A percentile compares a stretch with the other conserved stretches of the same genome.
phyloP scores from a whole-genome alignment of 1,140 invertebrate genomes.

The Drosophila ohnishii region DNA sequence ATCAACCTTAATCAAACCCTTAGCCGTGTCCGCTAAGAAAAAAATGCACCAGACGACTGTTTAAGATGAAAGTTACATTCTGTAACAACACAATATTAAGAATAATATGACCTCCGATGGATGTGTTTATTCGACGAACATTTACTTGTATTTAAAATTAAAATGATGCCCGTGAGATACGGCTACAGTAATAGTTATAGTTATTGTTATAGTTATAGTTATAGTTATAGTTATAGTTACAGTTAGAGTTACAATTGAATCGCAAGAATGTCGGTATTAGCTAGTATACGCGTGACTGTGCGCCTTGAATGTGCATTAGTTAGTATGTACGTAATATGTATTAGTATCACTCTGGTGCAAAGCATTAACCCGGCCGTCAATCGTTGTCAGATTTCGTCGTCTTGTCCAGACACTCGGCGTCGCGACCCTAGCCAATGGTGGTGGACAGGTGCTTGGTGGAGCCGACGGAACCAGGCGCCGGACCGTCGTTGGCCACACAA shows the following conservation, averaged over 20 bases:
- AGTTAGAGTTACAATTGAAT: conserved; percentile 63
- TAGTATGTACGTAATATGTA: conserved; percentile 73
- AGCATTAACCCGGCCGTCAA: conserved; percentile 30
- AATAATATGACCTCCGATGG: background rate
- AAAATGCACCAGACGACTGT: too few relatives aligned
- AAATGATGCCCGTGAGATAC: conserved; percentile 61
- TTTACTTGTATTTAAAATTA: conserved; percentile 67
- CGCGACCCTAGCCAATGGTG: conserved; percentile 54
- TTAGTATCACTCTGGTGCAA: conserved; percentile 78
- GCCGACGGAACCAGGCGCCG: conserved; percentile 25
- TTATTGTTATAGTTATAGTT: conserved; percentile 54
- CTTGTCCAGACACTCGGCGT: background rate
- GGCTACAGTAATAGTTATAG: conserved; percentile 55
- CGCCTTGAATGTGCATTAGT: conserved; percentile 67
- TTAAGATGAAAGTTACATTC: background rate
- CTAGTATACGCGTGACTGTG: conserved; percentile 52
- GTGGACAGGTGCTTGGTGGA: conserved; percentile 59
- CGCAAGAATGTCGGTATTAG: conserved; percentile 61
- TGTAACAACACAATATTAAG: background rate
- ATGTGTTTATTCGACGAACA: conserved; percentile 56
- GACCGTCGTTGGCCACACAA: conserved; percentile 83
- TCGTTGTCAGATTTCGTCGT: conserved; percentile 7
- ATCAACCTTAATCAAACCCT: too few relatives aligned
- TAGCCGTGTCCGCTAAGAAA: too few relatives aligned
- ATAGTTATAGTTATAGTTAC: conserved; percentile 30